A percentile compares a stretch with the other conserved stretches of the same genome.
These are phyloP conservation scores for Cervus canadensis DNA, from an alignment of 2,113 vertebrate species.

Conservation along the genomic window DNA sequence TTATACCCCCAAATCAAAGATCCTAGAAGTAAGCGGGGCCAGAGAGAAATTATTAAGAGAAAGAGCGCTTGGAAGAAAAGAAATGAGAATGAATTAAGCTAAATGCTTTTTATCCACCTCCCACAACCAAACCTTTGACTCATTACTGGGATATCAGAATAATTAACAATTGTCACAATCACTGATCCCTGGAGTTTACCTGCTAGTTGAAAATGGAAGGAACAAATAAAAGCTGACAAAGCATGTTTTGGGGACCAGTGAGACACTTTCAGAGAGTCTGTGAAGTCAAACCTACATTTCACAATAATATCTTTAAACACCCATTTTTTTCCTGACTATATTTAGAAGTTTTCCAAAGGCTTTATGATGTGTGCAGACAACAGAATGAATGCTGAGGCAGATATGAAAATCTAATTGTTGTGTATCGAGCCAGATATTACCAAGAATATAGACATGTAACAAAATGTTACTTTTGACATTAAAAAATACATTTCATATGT, in stretches of 20 bases:
- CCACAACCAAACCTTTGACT: not conserved
- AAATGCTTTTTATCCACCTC: not conserved
- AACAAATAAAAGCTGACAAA: constrained; percentile 19
- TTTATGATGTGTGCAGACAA: not conserved
- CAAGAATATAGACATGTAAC: not conserved
- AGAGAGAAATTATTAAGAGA: not conserved
- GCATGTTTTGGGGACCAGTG: not conserved
- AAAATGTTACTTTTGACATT: not conserved
- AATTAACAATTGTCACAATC: not conserved
- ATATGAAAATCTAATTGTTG: not conserved
- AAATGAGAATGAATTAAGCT: not conserved
- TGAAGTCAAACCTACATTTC: not conserved
- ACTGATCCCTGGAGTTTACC: not conserved
- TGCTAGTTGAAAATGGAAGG: not conserved
- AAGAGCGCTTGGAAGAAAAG: not conserved
- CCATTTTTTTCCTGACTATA: not conserved
- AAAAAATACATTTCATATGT: constrained; percentile 30
- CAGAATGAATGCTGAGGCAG: not conserved
- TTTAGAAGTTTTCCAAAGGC: not conserved
- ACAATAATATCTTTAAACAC: not conserved
- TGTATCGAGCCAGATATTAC: not conserved
- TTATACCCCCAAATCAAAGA: not conserved
- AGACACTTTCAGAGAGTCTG: not conserved
- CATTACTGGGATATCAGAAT: not conserved
- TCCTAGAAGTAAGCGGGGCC: not conserved